phyloP scores from a whole-genome alignment of 37 sponge, comb jelly and placozoan genomes.

The Axinella damicornis region DNA sequence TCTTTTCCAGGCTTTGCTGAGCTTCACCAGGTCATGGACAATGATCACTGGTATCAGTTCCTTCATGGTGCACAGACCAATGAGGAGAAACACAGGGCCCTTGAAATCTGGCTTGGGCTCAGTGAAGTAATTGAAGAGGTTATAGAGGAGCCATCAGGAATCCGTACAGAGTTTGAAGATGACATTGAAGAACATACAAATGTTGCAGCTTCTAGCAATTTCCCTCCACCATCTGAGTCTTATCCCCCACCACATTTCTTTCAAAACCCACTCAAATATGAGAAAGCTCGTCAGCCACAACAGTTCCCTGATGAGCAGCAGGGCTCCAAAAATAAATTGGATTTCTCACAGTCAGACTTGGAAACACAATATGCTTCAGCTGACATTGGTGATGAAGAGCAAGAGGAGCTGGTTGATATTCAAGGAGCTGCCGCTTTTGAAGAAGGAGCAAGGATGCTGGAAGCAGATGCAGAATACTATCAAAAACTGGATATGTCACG shows the following conservation, averaged over 20 bases:
- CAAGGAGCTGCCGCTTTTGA: slow-evolving; percentile 65
- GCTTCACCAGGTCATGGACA: background rate
- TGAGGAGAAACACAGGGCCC: slow-evolving; percentile 4
- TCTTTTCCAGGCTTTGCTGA: background rate
- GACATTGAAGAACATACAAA: background rate
- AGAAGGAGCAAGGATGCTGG: slow-evolving; percentile 39
- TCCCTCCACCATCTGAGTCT: too few relatives aligned
- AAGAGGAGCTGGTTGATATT: slow-evolving; percentile 40
- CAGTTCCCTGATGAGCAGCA: background rate
- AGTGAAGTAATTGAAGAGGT: slow-evolving; percentile 3
- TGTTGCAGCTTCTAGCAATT: too few relatives aligned
- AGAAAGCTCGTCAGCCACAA: background rate
- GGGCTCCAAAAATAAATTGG: background rate
- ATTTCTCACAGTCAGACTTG: background rate
- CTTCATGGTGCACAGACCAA: background rate
- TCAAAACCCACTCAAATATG: too few relatives aligned
- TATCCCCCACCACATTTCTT: too few relatives aligned
- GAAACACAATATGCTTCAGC: too few relatives aligned
- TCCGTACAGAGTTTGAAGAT: background rate
- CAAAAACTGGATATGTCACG: background rate
- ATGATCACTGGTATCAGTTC: slow-evolving; percentile 2
- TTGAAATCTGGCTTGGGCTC: slow-evolving; percentile 51
- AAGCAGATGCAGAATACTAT: slow-evolving; percentile 15
- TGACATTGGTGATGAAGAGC: background rate
- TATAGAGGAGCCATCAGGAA: background rate